Conservation (phyloP, 2,113 vertebrate genomes). For the Carollia perspicillata region DNA sequence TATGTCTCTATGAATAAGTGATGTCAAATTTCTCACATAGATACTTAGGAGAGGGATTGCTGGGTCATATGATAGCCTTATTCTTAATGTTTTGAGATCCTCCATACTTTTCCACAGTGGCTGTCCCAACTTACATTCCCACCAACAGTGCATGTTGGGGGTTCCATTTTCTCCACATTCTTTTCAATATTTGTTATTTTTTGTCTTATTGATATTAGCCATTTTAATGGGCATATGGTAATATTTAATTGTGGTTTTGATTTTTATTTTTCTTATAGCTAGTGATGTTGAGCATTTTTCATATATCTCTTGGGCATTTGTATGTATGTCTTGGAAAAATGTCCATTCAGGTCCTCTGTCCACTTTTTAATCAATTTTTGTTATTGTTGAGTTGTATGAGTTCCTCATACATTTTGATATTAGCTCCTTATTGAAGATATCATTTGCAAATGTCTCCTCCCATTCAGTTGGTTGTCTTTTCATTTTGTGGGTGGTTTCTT, state of each 20-base stretch:
- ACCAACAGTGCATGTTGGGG: too few relatives aligned
- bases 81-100: background rate
- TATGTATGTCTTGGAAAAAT: too few relatives aligned
- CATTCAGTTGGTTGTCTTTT: background rate
- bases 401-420: background rate
- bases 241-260: background rate
- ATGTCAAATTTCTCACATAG: background rate
- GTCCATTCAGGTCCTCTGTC: background rate
- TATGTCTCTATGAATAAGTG: background rate
- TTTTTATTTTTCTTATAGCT: background rate
- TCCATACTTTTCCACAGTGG: background rate
- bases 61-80: background rate
- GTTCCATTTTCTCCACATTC: background rate
- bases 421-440: too few relatives aligned
- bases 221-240: too few relatives aligned
- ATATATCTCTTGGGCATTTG: background rate
- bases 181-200: background rate
- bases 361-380: background rate
- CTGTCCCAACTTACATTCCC: background rate
- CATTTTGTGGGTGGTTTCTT: background rate
- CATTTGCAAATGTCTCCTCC: background rate
- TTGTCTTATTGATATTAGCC: background rate
- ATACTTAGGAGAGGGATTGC: background rate
- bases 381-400: background rate
- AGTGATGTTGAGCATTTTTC: background rate